Evolutionary conservation across 2,797 vertebrate genomes (phyloP).

Genomic region (Catamblyrhynchus diadema): DNA sequence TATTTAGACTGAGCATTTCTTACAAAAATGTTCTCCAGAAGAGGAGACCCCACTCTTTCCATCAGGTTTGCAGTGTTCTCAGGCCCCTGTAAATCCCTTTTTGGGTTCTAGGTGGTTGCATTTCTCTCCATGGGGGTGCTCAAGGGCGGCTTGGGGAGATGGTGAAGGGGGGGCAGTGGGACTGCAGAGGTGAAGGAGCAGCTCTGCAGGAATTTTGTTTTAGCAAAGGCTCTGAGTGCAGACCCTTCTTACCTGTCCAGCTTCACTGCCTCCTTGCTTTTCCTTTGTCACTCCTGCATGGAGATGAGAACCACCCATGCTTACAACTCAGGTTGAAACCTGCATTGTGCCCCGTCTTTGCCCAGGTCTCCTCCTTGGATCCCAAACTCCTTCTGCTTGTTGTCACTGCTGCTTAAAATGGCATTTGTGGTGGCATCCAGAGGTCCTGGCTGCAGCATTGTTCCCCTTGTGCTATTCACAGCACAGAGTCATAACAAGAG

Average conservation of each 20-base stretch:
- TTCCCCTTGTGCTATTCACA: conserved; percentile 49
- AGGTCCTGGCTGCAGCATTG: conserved; percentile 20
- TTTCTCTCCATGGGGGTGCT: background rate
- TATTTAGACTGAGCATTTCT: background rate
- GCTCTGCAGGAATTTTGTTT: background rate
- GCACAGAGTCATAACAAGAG: conserved; percentile 34
- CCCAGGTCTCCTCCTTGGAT: conserved; percentile 11
- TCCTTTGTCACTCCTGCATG: background rate
- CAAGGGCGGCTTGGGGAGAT: background rate
- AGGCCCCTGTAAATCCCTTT: background rate
- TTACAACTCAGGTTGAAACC: background rate
- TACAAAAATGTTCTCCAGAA: background rate
- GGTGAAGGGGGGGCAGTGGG: background rate
- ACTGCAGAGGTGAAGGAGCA: background rate
- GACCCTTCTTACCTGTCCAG: background rate
- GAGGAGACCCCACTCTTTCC: background rate
- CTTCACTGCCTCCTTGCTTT: background rate
- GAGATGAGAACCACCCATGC: background rate
- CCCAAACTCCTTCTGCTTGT: background rate
- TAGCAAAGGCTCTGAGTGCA: background rate
- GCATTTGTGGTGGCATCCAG: conserved; percentile 41
- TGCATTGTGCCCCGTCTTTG: background rate
- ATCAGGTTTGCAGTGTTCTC: background rate
- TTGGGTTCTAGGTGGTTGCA: background rate
- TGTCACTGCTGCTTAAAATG: conserved; percentile 35